Evolutionary conservation across 2,113 vertebrate genomes (phyloP), one percentile per base, ranked within the genome.

Genomic region (Athene noctua): DNA sequence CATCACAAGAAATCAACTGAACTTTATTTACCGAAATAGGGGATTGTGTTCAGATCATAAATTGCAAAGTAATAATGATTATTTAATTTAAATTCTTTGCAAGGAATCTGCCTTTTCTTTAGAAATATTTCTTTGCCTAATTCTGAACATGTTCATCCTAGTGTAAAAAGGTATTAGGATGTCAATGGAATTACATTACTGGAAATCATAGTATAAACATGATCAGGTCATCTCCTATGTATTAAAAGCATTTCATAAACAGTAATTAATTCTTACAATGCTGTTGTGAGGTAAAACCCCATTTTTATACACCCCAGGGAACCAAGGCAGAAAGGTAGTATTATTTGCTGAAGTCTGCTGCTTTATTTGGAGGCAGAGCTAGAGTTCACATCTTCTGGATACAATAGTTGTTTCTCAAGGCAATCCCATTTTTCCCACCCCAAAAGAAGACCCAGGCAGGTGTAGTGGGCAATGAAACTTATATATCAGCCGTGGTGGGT

Each of bases 11-110:
- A 84, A 93, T 88, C 51, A 95, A 88, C 67, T 85, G 42, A 95
- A 51, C 52, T 86, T 95, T 97, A 94, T 91, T 95, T 95, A 96
- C 74, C 71, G 91, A 96, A 92, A 85, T 55, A 94, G 58, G 38
- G n/a, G 42, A 77, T 46, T 83, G 38, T 87, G 52, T 77, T 95
- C 67, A 83, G 46, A 52, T 91, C 68, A 91, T 91, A 85, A 78
- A 95, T 88, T 80, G 90, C 13, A 77, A 82, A 54, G 79, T 91
- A 86, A 82, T 80, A 92, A 78, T 49, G 47, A 63, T 30, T 47
- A 83, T 67, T 66, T 95, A 46, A 73, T 90, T 95, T 62, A 70
- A 90, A 92, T 78, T 44, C 16, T 67, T 94, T 52, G 34, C 47
- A 74, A 88, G 67, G 21, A 61, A 83, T 15, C 32, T 95, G 74